Percentiles rank a stretch among this genome's conserved stretches.
These are phyloP conservation scores for Micronycteris hirsuta DNA, from an alignment of 2,113 vertebrate genomes.

Conservation along the genomic window DNA sequence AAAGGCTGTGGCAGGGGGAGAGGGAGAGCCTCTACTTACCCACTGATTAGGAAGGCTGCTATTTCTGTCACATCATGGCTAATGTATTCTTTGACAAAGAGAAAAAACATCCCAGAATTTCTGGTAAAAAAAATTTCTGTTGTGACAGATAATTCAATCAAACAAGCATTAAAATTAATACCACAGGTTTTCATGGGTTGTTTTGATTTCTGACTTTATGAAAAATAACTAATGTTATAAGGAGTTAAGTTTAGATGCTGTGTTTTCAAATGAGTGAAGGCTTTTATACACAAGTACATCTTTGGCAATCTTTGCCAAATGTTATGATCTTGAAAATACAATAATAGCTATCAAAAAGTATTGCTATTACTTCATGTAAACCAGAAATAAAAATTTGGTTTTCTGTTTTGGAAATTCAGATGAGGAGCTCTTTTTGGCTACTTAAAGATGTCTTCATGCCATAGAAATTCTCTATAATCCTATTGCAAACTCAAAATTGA, in stretches of 20 bases:
- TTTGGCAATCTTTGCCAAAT: neutral
- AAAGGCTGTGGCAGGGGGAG: neutral
- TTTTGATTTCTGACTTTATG: neutral
- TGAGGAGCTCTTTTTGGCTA: neutral
- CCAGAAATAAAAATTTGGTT: neutral
- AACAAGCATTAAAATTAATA: neutral
- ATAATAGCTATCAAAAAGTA: neutral
- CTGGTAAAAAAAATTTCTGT: neutral
- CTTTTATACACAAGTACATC: neutral
- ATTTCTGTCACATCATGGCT: constrained; percentile 4
- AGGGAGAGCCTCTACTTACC: neutral
- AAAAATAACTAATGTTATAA: neutral
- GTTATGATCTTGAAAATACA: neutral
- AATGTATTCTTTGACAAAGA: neutral
- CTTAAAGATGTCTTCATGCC: neutral
- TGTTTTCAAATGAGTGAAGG: neutral
- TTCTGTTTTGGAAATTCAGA: neutral
- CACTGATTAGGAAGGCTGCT: neutral
- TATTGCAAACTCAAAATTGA: neutral
- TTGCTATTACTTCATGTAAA: neutral
- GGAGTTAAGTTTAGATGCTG: neutral
- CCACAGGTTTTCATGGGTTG: neutral
- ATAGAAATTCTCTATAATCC: neutral
- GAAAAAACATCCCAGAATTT: neutral
- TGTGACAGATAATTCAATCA: neutral